Base-by-base conservation (phyloP, 2,888 invertebrate species). In the Macropis europaea region DNA sequence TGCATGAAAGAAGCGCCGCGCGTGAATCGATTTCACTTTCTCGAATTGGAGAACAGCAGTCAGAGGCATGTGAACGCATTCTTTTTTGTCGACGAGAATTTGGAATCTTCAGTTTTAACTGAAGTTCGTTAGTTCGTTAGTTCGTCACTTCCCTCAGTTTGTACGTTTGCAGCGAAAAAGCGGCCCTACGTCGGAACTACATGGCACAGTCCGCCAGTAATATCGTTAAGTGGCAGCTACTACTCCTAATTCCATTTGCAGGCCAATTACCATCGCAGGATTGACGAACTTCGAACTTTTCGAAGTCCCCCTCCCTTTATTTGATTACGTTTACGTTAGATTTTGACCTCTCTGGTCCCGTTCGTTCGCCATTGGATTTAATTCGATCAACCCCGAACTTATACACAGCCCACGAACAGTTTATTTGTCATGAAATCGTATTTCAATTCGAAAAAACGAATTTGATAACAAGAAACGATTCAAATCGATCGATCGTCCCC, bases 201-300 rank as follows among this genome's bases (percentile, higher is more conserved):
- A n/a, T n/a, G n/a, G n/a, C 32, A 6, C 0, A n/a, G 11, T 7
- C 50, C 6, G 7, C 7, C 1, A 2, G 7, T 54, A 54, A 62
- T n/a, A 11, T 6, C 13, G n/a, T 50, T n/a, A 54, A 54, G 11
- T 24, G 28, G 11, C 9, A 17, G 3, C n/a, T 54, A 24, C 3
- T 54, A 68, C 15, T 50, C 43, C n/a, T 34, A 43, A 54, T 63
- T 34, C 6, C 17, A 34, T 42, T 11, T 19, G 13, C 9, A 5
- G 28, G 17, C 28, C 30, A 48, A 28, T 48, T 63, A 64, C 34
- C 34, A 54, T 43, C 34, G 13, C 7, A 7, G 15, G 42, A 50
- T 60, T 32, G 15, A 22, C 42, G 15, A 64, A 50, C 42, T 28
- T 22, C 2, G 26, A 19, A 34, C 15, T 26, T 45, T 52, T 52